Conservation (phyloP, 1,140 invertebrate species). For the Antheraea pernyi region DNA sequence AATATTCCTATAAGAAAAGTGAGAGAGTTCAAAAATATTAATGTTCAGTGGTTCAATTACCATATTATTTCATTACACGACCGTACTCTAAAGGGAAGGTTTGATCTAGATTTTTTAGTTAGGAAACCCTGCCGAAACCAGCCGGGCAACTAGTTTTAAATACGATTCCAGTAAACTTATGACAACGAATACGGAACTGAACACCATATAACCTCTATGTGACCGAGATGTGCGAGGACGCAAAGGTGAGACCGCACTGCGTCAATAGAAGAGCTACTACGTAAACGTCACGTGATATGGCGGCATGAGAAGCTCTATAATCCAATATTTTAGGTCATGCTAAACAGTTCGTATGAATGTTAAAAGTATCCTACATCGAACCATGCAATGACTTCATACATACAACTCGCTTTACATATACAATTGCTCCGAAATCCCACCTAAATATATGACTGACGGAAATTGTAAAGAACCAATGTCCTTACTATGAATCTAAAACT, state of each 20-base stretch:
- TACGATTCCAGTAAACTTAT: constrained; percentile 12
- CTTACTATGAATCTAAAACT: constrained; percentile 1
- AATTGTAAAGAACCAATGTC: not conserved
- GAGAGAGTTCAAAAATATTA: too few relatives aligned
- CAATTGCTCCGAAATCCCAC: not conserved
- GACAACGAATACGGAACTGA: constrained; percentile 52
- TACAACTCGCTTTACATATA: too few relatives aligned
- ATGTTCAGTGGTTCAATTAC: too few relatives aligned
- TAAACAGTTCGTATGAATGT: not conserved
- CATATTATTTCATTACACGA: too few relatives aligned
- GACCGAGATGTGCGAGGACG: constrained; percentile 65
- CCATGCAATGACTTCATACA: not conserved
- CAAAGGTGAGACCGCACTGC: constrained; percentile 63
- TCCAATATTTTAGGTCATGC: not conserved
- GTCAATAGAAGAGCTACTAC: constrained; percentile 10
- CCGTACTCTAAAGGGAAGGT: too few relatives aligned
- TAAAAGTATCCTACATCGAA: not conserved
- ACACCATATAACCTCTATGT: constrained; percentile 58
- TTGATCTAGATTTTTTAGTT: too few relatives aligned
- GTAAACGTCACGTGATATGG: not conserved
- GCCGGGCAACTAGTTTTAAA: not conserved
- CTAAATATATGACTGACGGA: not conserved
- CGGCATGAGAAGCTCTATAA: not conserved
- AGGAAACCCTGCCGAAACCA: too few relatives aligned
- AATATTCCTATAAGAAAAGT: too few relatives aligned